Base-by-base conservation (phyloP, 2,888 invertebrate species). In the Ctenicera cuprea region DNA sequence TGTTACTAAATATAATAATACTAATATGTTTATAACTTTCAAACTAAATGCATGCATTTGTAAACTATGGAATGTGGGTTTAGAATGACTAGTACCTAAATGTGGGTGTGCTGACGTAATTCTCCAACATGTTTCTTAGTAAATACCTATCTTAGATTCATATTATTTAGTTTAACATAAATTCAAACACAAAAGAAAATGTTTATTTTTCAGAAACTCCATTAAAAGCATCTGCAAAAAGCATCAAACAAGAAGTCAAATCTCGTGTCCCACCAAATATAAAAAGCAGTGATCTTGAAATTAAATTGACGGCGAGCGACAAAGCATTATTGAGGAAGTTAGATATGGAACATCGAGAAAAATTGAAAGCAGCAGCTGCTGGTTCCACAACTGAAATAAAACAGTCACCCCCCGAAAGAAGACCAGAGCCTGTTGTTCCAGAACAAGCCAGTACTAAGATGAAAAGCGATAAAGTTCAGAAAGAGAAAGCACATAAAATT, bases 291-390 rank as follows among this genome's bases (percentile, higher is more conserved):
- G 84, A 87, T 69, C 88, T 88, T 74, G 85, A 86, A 80, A 89
- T 90, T 61, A 86, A 88, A 81, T 82, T 90, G 26, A 88, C 88
- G 0, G 83, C 87, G 62, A 88, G 87, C 79, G 89, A 90, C 77
- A 88, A 88, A 80, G 84, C 87, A 76, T 80, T 90, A 48, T 79
- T 90, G 64, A 86, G 85, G 75, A 87, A 87, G 80, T 81, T 90
- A 41, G 90, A 90, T 77, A 84, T 87, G 80, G 90, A 90, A 77
- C 88, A 90, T 76, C 87, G 84, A 68, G 83, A 85, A 73, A 87
- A 84, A 77, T 79, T 73, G 11, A 67, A 76, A 65, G 73, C 65
- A 14, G 30, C 64, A 66, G 45, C 64, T 30, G 30, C 76, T 22
- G 18, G n/a, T n/a, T n/a, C n/a, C n/a, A n/a, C n/a, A n/a, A n/a